Evolutionary conservation across 2,797 vertebrate species (phyloP), one percentile per base, ranked within the genome.

Genomic region (Falco concolor): DNA sequence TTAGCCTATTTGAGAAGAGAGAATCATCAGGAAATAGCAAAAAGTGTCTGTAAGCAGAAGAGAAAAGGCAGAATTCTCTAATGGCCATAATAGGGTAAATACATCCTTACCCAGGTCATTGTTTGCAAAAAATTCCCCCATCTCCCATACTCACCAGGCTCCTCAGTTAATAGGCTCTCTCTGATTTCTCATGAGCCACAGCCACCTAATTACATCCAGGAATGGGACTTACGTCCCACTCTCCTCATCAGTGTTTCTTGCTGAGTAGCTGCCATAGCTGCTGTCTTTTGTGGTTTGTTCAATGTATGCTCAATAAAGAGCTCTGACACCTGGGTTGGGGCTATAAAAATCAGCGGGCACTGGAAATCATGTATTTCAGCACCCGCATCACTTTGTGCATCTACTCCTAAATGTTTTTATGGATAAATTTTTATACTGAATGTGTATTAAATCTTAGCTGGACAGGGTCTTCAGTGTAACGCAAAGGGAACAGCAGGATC

Each of bases 271-370:
- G 69, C 64, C 24, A 7, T 36, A 70, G 52, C 53, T 83, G 28
- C 32, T 86, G 15, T 45, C 34, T 78, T 68, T 40, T 36, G 63
- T 57, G 52, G 32, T 27, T 86, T 44, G 18, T 89, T n/a, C n/a
- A 54, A 27, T 5, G 2, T 20, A 3, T 0, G 0, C 59, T 85
- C 59, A 36, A 2, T 32, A n/a, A 76, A 38, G 34, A 84, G 22
- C n/a, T 81, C n/a, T 1, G 1, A 40, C 14, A 38, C 23, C 25
- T 79, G 15, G 28, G 23, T 8, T 2, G 1, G 21, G 40, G 47
- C 45, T 68, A 25, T 10, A 20, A 72, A 77, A 85, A 80, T 67
- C 6, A 77, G 22, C 42, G 87, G 64, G 21, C 20, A 13, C 22
- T 9, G 10, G 24, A 47, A 92, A 74, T 56, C 3, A 13, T 2